phyloP scores from a whole-genome alignment of 2,113 vertebrate genomes.

The Polyodon spathula region DNA sequence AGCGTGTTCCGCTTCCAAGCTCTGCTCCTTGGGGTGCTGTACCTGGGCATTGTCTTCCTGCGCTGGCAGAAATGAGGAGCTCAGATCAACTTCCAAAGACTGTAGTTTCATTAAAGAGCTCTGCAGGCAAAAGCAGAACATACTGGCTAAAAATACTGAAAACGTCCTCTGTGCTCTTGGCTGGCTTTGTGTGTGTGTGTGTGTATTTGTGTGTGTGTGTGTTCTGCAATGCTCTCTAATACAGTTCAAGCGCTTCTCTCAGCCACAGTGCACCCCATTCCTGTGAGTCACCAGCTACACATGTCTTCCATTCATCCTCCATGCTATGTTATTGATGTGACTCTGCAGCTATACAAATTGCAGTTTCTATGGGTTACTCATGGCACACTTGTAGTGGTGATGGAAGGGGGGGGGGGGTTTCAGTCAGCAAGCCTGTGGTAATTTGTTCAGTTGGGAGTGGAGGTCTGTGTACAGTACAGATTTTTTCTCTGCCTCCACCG shows the following conservation, averaged over 20 bases:
- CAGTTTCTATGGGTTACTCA: constrained; percentile 26
- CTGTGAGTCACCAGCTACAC: background rate
- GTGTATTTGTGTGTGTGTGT: too few relatives aligned
- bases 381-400: constrained; percentile 20
- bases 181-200: background rate
- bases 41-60: constrained; percentile 66
- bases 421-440: constrained; percentile 43
- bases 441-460: constrained; percentile 28
- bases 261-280: background rate
- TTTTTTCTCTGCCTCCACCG: constrained; percentile 3
- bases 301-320: background rate
- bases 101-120: constrained; percentile 86
- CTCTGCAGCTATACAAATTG: constrained; percentile 17
- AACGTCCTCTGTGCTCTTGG: constrained; percentile 18
- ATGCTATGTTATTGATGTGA: background rate
- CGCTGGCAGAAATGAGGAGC: constrained; percentile 58
- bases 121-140: constrained; percentile 96
- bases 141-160: constrained; percentile 33
- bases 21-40: constrained; percentile 59
- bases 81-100: constrained; percentile 72
- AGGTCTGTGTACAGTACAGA: background rate
- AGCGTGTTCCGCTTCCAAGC: constrained; percentile 33
- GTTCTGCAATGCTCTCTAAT: too few relatives aligned
- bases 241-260: background rate
- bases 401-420: constrained; percentile 20